Conservation (phyloP, 2,797 vertebrate species). For the Dipus sagitta region DNA sequence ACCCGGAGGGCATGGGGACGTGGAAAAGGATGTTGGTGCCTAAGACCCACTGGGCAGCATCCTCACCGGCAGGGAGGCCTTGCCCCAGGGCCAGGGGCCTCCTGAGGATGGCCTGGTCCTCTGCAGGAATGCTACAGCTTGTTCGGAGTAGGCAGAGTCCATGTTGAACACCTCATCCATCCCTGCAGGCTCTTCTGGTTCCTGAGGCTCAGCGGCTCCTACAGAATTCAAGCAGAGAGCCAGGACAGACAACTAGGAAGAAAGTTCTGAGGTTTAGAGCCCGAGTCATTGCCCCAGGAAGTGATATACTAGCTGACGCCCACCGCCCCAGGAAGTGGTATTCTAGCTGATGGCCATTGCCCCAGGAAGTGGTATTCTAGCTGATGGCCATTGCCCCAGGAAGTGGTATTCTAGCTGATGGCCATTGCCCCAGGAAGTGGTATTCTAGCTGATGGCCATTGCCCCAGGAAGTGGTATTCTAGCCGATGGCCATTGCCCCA, state of each 20-base stretch:
- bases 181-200: constrained; percentile 64
- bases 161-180: constrained; percentile 91
- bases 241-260: neutral
- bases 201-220: constrained; percentile 64
- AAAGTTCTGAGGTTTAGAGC: neutral
- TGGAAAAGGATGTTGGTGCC: neutral
- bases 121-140: constrained; percentile 90
- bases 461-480: neutral
- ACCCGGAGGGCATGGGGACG: neutral
- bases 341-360: too few relatives aligned
- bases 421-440: neutral
- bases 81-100: constrained; percentile 87
- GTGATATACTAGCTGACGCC: neutral
- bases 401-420: neutral
- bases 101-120: constrained; percentile 87
- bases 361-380: neutral
- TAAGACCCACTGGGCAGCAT: neutral
- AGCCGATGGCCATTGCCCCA: too few relatives aligned
- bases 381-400: neutral
- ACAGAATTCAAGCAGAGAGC: neutral
- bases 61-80: constrained; percentile 91
- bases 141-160: constrained; percentile 94
- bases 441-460: neutral
- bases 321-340: neutral
- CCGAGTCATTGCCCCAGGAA: neutral